Evolutionary conservation across 2,113 vertebrate genomes (phyloP).

Genomic region (Apeltes quadracus): DNA sequence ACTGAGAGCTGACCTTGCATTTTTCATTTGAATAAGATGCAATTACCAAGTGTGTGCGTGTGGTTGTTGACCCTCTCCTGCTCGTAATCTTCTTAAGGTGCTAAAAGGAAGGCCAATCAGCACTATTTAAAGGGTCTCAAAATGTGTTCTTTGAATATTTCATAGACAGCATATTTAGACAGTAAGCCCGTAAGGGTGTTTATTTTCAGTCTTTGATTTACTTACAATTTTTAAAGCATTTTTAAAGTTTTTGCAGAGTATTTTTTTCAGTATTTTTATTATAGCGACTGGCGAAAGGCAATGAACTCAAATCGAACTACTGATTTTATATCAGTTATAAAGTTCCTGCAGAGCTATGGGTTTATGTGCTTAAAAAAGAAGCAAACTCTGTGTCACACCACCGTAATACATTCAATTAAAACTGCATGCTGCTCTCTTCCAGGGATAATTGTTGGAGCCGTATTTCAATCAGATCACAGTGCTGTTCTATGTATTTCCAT

Average conservation of each 20-base stretch:
- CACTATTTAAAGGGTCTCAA: neutral
- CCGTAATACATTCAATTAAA: neutral
- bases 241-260: neutral
- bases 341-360: neutral
- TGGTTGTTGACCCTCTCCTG: conserved; percentile 9
- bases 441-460: too few relatives aligned
- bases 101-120: neutral
- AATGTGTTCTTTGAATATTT: neutral
- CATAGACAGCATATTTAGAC: neutral
- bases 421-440: neutral
- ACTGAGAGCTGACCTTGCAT: conserved; percentile 4
- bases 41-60: conserved; percentile 25
- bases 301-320: neutral
- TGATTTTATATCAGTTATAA: neutral
- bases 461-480: neutral
- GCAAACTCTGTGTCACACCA: too few relatives aligned
- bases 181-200: neutral
- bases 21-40: conserved; percentile 40
- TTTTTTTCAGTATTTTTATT: neutral
- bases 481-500: neutral
- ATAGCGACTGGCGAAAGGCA: neutral
- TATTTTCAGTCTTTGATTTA: neutral
- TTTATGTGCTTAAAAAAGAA: neutral
- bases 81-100: neutral
- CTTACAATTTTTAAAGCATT: neutral